Evolutionary conservation across 2,113 vertebrate genomes (phyloP).

Genomic region (Nerophis lumbriciformis): DNA sequence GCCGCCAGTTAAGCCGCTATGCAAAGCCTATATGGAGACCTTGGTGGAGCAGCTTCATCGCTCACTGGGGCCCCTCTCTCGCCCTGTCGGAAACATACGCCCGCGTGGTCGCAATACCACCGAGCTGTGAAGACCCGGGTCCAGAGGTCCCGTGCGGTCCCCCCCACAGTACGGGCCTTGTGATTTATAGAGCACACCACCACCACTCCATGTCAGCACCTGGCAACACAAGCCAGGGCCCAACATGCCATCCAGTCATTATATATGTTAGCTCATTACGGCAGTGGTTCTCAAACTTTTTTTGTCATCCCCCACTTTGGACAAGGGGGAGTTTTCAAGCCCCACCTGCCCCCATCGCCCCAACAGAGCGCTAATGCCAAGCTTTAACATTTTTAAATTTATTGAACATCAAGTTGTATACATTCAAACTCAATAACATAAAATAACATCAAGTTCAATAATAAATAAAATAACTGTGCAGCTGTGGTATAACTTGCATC

Average conservation of each 20-base stretch:
- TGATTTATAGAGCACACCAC: conserved; percentile 8
- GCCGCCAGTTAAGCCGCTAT: conserved; percentile 49
- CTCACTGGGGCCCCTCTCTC: neutral
- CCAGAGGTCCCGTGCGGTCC: conserved; percentile 12
- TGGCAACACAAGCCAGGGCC: neutral
- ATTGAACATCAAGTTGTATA: too few relatives aligned
- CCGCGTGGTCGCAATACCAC: conserved; percentile 23
- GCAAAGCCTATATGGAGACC: conserved; percentile 37
- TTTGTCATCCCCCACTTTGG: too few relatives aligned
- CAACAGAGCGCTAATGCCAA: too few relatives aligned
- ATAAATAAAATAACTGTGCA: too few relatives aligned
- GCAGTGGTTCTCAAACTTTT: too few relatives aligned
- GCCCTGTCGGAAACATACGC: conserved; percentile 29
- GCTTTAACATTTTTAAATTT: too few relatives aligned
- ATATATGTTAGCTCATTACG: conserved; percentile 9
- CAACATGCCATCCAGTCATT: neutral
- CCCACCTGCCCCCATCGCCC: too few relatives aligned
- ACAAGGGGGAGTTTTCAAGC: too few relatives aligned
- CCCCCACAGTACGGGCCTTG: neutral
- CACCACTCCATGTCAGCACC: neutral
- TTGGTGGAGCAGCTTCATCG: neutral
- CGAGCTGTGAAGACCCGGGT: conserved; percentile 30
- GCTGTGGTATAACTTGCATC: too few relatives aligned
- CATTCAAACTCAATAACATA: too few relatives aligned
- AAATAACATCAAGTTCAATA: too few relatives aligned